A percentile compares a stretch with the other conserved stretches of the same genome.
phyloP scores from a whole-genome alignment of 2,113 vertebrate species.

The Empidonax traillii region DNA sequence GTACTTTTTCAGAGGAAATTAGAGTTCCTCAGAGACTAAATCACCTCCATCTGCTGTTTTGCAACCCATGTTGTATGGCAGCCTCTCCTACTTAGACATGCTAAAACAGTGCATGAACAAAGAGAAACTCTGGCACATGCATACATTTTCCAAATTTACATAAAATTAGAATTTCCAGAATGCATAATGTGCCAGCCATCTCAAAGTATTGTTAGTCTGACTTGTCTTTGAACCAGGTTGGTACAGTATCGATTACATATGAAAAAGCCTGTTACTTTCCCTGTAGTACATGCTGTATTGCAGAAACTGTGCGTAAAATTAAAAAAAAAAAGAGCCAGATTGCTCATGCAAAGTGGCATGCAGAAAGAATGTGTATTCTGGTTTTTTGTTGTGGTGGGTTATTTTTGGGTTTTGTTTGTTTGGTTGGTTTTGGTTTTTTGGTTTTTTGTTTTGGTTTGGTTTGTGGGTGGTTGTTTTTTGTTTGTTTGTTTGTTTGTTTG shows the following conservation, averaged over 20 bases:
- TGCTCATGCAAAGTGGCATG: neutral
- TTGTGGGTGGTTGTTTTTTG: too few relatives aligned
- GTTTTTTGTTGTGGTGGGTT: too few relatives aligned
- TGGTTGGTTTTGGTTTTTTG: too few relatives aligned
- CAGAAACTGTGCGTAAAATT: slow-evolving; percentile 25
- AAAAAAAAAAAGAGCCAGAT: neutral
- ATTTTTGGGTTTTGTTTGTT: neutral
- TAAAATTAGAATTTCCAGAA: slow-evolving; percentile 74
- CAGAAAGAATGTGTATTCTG: neutral
- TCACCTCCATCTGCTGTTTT: slow-evolving; percentile 70
- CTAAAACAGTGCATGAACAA: slow-evolving; percentile 71
- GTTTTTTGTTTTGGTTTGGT: neutral
- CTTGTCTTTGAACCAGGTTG: slow-evolving; percentile 35
- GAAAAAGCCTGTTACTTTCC: slow-evolving; percentile 21
- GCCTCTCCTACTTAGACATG: slow-evolving; percentile 71
- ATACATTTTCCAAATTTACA: slow-evolving; percentile 71
- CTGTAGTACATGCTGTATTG: slow-evolving; percentile 8
- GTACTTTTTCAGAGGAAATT: slow-evolving; percentile 64
- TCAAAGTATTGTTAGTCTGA: slow-evolving; percentile 59
- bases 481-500: too few relatives aligned
- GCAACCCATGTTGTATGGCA: slow-evolving; percentile 64
- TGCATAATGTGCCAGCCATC: slow-evolving; percentile 63
- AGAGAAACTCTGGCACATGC: slow-evolving; percentile 66
- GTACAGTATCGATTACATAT: slow-evolving; percentile 20
- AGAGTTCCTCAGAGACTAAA: slow-evolving; percentile 66